Conservation (phyloP, 2,113 vertebrate genomes). For the Callospermophilus lateralis region DNA sequence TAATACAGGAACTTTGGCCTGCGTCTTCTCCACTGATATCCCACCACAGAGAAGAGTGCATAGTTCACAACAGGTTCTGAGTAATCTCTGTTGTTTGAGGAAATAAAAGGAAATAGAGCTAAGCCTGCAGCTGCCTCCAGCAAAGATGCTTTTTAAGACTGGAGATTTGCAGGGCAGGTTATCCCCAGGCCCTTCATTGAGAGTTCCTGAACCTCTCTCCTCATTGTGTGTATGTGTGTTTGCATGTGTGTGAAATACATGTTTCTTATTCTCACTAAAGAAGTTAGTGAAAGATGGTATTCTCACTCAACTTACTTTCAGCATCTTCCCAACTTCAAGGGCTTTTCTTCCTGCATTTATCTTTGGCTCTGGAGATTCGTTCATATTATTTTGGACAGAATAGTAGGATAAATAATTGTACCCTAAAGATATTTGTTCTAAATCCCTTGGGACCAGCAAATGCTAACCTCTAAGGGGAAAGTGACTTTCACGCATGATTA, state of each 20-base stretch:
- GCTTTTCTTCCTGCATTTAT: neutral
- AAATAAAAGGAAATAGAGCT: neutral
- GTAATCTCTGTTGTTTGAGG: neutral
- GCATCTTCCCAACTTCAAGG: neutral
- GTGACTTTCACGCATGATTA: neutral
- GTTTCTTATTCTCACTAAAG: neutral
- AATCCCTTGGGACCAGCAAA: neutral
- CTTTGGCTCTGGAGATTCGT: neutral
- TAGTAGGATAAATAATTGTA: neutral
- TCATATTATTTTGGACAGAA: neutral
- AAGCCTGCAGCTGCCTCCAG: accelerated
- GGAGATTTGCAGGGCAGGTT: neutral
- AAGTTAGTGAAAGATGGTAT: neutral
- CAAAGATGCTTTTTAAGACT: accelerated
- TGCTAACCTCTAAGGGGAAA: neutral
- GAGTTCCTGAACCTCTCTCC: neutral
- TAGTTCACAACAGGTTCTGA: neutral
- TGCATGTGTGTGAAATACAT: neutral
- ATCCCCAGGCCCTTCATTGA: neutral
- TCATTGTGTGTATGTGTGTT: neutral
- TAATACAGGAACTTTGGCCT: neutral
- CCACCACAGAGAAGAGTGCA: neutral
- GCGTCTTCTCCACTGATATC: neutral
- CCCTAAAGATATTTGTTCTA: neutral
- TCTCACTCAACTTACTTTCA: neutral